Base-by-base conservation (phyloP, 2,797 vertebrate genomes). In the Moxostoma hubbsi region DNA sequence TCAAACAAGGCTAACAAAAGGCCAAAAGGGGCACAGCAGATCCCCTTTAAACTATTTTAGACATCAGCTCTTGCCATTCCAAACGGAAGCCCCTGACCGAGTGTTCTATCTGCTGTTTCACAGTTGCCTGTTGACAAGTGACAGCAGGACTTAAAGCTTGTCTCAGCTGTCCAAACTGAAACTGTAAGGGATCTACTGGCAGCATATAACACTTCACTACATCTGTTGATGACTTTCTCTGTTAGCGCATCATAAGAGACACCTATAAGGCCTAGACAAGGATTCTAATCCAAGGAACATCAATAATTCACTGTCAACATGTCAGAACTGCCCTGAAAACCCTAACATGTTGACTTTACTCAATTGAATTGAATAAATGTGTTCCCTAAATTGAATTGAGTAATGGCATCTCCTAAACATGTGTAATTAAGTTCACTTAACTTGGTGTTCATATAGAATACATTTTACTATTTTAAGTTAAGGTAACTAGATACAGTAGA, bases 81-180 rank as follows among this genome's bases (percentile, higher is more conserved):
- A 47, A 70, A 49, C 45, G 5, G 36, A 67, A 55, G 53, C 74
- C 80, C 71, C 18, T 63, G 24, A 15, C 7, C 43, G 11, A 46
- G 50, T 69, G 36, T 75, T 46, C 70, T 83, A 84, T 85, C 88
- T 89, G 86, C 79, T 85, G 81, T 83, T 90, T 90, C 89, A 91
- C 91, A 93, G 91, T 80, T 86, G 89, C 88, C 85, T 86, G 85
- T 87, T 89, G 89, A 91, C 88, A 89, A 88, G 85, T 89, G 89
- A 82, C 87, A 84, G 81, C 7, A 68, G 82, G 62, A 67, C 55
- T 49, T 72, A 77, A 78, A 70, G 59, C 15, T 71, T 2, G 9
- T 47, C 46, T 90, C 92, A 93, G 92, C 92, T 93, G 93, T 91
- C 77, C 9, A 68, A 84, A 46, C 24, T 24, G 24, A 83, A 84